phyloP scores from a whole-genome alignment of 1,140 invertebrate species.

The Potamilus streckersoni region DNA sequence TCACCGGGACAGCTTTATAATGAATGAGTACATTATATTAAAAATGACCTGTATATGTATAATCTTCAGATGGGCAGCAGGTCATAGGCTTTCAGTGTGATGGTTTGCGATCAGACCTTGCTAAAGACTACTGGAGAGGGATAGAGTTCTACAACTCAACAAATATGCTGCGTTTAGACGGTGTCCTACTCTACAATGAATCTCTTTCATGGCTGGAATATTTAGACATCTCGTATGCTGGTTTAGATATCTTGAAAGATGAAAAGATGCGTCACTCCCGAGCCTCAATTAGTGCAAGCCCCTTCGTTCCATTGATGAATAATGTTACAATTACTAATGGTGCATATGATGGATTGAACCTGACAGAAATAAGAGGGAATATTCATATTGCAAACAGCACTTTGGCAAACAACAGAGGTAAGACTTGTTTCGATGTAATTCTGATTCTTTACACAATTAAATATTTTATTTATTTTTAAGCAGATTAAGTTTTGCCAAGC shows the following conservation, averaged over 20 bases:
- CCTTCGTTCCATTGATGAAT: conserved; percentile 86
- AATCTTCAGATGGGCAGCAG: conserved; percentile 60
- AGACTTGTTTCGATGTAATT: conserved; percentile 20
- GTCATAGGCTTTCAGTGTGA: conserved; percentile 64
- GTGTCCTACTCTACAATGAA: conserved; percentile 66
- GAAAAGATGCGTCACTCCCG: conserved; percentile 84
- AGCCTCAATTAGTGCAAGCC: conserved; percentile 88
- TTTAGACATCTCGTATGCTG: conserved; percentile 86
- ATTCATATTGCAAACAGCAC: conserved; percentile 84
- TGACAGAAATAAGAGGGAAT: conserved; percentile 85
- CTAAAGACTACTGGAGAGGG: conserved; percentile 62
- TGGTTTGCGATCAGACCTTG: conserved; percentile 53
- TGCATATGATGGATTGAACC: conserved; percentile 91
- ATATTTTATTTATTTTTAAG: too few relatives aligned
- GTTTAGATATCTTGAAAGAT: conserved; percentile 66
- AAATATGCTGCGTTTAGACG: conserved; percentile 25
- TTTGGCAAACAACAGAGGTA: conserved; percentile 84
- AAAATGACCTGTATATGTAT: conserved; percentile 6
- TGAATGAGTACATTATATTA: too few relatives aligned
- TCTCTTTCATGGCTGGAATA: conserved; percentile 84
- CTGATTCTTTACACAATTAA: too few relatives aligned
- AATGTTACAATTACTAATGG: conserved; percentile 84
- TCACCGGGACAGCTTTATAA: too few relatives aligned
- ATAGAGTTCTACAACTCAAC: conserved; percentile 66
- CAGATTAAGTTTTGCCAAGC: not conserved